Evolutionary conservation across 30 jellyfish, hydroid and myxozoan species (phyloP).

Genomic region (Nemopilema nomurai): DNA sequence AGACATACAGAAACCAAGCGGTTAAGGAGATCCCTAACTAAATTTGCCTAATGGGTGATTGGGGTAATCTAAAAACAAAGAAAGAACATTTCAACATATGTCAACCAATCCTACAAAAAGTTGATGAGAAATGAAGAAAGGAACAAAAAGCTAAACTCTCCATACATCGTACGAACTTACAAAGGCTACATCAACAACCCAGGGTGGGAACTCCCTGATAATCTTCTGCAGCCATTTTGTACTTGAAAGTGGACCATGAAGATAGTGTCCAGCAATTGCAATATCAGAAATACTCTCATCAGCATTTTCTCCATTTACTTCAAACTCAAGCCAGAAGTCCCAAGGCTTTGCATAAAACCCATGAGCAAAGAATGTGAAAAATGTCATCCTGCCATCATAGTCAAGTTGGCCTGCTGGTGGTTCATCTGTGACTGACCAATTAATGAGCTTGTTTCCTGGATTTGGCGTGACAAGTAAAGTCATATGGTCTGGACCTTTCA

Average conservation of each 20-base stretch:
- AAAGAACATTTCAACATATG: too few species aligned
- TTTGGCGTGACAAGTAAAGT: conserved; percentile 68
- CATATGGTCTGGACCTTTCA: conserved; percentile 88
- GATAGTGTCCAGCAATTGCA: conserved; percentile 80
- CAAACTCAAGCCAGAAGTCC: conserved; percentile 96
- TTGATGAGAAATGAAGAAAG: neutral
- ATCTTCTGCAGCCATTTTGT: conserved; percentile 57
- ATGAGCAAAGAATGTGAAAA: conserved; percentile 59
- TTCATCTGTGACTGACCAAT: conserved; percentile 83
- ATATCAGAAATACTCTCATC: conserved; percentile 67
- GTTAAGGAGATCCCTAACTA: too few species aligned
- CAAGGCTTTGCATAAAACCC: conserved; percentile 88
- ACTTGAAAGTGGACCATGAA: conserved; percentile 81
- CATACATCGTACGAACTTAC: conserved; percentile 76
- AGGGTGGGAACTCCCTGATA: conserved; percentile 64
- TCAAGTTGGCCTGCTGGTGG: conserved; percentile 55
- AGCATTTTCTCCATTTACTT: conserved; percentile 41
- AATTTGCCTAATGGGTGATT: too few species aligned
- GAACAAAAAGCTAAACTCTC: conserved; percentile 24
- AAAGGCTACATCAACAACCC: conserved; percentile 86
- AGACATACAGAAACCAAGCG: too few species aligned
- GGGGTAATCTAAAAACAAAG: too few species aligned
- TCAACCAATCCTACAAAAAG: too few species aligned
- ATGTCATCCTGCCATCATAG: conserved; percentile 68
- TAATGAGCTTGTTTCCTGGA: conserved; percentile 37